Conservation (phyloP, 2,797 vertebrate genomes). For the Muraenolepis orangiensis region DNA sequence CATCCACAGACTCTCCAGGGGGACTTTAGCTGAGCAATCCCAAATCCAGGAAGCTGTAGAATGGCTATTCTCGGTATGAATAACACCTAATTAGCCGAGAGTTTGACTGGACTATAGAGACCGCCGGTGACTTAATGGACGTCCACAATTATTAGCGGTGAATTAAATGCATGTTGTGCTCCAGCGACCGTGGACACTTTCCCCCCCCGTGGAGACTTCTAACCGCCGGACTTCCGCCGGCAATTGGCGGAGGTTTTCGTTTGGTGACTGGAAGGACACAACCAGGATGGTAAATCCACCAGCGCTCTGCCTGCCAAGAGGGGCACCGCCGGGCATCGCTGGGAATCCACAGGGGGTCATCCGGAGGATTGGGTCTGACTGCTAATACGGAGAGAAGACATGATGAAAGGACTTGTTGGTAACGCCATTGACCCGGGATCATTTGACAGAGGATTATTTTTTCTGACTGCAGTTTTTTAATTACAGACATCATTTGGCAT, state of each 20-base stretch:
- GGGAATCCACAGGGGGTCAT: background rate
- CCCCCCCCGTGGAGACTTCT: background rate
- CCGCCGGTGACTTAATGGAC: background rate
- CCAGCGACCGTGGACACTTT: background rate
- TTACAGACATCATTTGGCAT: background rate
- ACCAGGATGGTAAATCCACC: background rate
- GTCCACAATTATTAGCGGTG: background rate
- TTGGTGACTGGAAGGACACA: background rate
- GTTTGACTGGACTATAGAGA: background rate
- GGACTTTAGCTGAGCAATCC: background rate
- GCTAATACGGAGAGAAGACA: background rate
- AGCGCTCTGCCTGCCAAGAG: background rate
- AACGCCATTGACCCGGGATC: background rate
- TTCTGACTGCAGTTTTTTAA: background rate
- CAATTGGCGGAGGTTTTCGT: background rate
- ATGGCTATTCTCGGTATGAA: background rate
- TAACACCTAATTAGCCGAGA: background rate
- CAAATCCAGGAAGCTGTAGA: background rate
- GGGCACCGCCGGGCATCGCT: background rate
- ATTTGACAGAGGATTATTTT: background rate
- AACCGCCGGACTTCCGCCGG: background rate
- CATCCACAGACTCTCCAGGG: background rate
- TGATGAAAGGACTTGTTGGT: background rate
- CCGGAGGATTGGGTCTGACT: background rate
- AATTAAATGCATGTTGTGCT: conserved; percentile 2